A percentile compares a stretch with the other conserved stretches of the same genome.
phyloP scores from a whole-genome alignment of 2,888 invertebrate genomes.

The Sphaerophoria rueppellii region DNA sequence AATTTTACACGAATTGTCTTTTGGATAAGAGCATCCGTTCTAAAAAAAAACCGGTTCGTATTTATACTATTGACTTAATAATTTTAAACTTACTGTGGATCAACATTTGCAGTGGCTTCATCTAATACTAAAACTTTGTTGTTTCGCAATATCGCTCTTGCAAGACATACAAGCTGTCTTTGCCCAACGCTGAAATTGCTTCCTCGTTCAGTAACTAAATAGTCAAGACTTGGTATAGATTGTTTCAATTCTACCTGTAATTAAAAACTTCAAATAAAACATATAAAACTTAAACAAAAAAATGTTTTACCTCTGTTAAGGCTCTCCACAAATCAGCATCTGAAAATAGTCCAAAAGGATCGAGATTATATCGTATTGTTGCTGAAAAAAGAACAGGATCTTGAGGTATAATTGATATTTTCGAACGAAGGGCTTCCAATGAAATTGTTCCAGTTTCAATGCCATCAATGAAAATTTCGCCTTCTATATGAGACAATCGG shows the following conservation, averaged over 20 bases:
- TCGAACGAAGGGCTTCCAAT: slow-evolving; percentile 82
- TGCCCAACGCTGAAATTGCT: slow-evolving; percentile 87
- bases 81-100: slow-evolving; percentile 83
- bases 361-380: slow-evolving; percentile 86
- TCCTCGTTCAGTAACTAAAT: slow-evolving; percentile 84
- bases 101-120: slow-evolving; percentile 88
- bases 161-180: slow-evolving; percentile 87
- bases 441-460: slow-evolving; percentile 84
- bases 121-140: slow-evolving; percentile 86
- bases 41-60: slow-evolving; percentile 82
- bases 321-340: slow-evolving; percentile 81
- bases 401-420: slow-evolving; percentile 85
- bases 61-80: neutral
- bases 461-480: slow-evolving; percentile 88
- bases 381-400: slow-evolving; percentile 84
- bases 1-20: slow-evolving; percentile 91
- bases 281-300: neutral
- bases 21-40: slow-evolving; percentile 92
- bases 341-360: slow-evolving; percentile 83
- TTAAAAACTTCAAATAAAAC: neutral
- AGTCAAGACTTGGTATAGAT: slow-evolving; percentile 83
- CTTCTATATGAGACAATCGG: slow-evolving; percentile 88
- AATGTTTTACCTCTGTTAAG: slow-evolving; percentile 77
- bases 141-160: slow-evolving; percentile 85
- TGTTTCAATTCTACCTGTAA: slow-evolving; percentile 84